phyloP scores from a whole-genome alignment of 2,113 vertebrate genomes.

The Sinocyclocheilus rhinocerous region DNA sequence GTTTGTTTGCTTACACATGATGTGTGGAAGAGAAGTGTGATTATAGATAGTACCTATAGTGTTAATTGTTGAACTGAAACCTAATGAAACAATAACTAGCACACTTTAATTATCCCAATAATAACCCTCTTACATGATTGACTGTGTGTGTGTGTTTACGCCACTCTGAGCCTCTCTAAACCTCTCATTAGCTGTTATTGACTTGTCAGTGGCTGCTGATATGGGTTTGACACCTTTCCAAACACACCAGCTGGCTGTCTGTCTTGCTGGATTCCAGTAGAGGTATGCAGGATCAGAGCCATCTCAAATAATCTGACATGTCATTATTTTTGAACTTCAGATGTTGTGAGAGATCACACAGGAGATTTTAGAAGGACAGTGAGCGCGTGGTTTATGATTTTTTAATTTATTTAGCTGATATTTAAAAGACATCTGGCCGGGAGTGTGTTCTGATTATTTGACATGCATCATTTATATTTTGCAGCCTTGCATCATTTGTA shows the following conservation, averaged over 20 bases:
- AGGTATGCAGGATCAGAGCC: not conserved
- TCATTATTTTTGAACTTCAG: conserved; percentile 4
- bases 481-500: not conserved
- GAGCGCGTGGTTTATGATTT: not conserved
- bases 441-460: not conserved
- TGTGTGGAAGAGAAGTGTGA: not conserved
- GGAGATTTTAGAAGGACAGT: not conserved
- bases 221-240: conserved; percentile 30
- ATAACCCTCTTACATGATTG: conserved; percentile 5
- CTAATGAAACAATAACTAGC: conserved; percentile 10
- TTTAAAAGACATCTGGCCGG: not conserved
- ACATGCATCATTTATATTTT: not conserved
- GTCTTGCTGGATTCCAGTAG: not conserved
- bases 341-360: not conserved
- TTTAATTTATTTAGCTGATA: not conserved
- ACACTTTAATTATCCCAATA: conserved; percentile 30
- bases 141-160: not conserved
- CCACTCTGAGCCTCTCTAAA: conserved; percentile 23
- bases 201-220: conserved; percentile 27
- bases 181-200: conserved; percentile 45
- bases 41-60: conserved; percentile 26
- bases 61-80: conserved; percentile 17
- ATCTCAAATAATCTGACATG: not conserved
- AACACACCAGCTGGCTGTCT: conserved; percentile 35
- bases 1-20: conserved; percentile 31